Evolutionary conservation across 2,888 invertebrate genomes (phyloP).

Genomic region (Barypeithes pellucidus): DNA sequence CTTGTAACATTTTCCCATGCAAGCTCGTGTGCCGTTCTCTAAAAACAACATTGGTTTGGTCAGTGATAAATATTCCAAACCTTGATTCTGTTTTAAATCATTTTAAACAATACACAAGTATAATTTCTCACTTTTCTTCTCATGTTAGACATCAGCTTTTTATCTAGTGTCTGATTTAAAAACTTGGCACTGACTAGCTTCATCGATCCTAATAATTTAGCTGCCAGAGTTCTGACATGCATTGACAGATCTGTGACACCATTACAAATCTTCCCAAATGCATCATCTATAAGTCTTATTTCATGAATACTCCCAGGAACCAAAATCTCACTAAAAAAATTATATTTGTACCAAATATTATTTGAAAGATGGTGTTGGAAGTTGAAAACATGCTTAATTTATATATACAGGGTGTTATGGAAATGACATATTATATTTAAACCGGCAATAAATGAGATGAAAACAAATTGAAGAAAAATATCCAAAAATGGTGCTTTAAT

Average conservation of each 20-base stretch:
- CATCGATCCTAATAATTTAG: slow-evolving; percentile 89
- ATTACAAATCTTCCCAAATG: slow-evolving; percentile 95
- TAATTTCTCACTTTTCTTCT: slow-evolving; percentile 76
- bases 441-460: too few species aligned
- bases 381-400: too few species aligned
- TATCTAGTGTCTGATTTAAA: slow-evolving; percentile 96
- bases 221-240: slow-evolving; percentile 89
- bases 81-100: too few species aligned
- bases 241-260: slow-evolving; percentile 94
- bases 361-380: too few species aligned
- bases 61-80: background rate
- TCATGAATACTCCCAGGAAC: slow-evolving; percentile 86
- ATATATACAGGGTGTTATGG: too few species aligned
- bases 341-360: too few species aligned
- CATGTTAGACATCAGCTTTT: slow-evolving; percentile 97
- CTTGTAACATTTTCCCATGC: slow-evolving; percentile 87
- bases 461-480: too few species aligned
- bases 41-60: slow-evolving; percentile 56
- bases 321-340: slow-evolving; percentile 76
- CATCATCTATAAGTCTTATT: slow-evolving; percentile 93
- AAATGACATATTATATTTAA: too few species aligned
- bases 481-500: too few species aligned
- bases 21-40: slow-evolving; percentile 91
- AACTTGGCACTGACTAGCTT: slow-evolving; percentile 90
- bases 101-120: background rate